Percentiles rank a stretch among this genome's conserved stretches.
Evolutionary conservation across 2,797 vertebrate species (phyloP).

Genomic region (Falco columbarius): DNA sequence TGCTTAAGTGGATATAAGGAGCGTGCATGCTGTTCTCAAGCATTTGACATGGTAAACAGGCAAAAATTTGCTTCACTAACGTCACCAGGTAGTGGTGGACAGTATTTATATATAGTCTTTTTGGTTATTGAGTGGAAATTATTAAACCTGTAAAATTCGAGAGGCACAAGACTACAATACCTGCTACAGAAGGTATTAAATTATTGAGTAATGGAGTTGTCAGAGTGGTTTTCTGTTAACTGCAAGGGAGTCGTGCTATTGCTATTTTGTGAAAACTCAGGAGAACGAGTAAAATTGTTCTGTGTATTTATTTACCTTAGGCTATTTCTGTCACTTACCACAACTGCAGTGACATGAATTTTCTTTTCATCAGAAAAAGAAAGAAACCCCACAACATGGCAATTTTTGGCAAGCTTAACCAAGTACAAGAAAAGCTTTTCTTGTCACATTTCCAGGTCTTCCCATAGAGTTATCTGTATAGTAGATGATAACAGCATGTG

Average conservation of each 20-base stretch:
- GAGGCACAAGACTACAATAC: not conserved
- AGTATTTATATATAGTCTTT: not conserved
- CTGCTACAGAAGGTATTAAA: not conserved
- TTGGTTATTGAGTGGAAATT: not conserved
- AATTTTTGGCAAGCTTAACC: slow-evolving; percentile 32
- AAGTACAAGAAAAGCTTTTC: slow-evolving; percentile 3
- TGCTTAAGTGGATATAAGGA: slow-evolving; percentile 45
- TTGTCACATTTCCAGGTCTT: slow-evolving; percentile 34
- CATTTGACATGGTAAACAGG: slow-evolving; percentile 1
- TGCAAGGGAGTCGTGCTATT: not conserved
- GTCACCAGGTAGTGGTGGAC: not conserved
- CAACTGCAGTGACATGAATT: not conserved
- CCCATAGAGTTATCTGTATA: not conserved
- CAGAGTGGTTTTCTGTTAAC: not conserved
- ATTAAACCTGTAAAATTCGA: not conserved
- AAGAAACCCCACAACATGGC: not conserved
- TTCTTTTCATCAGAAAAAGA: slow-evolving; percentile 28
- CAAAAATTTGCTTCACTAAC: not conserved
- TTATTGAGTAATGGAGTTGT: not conserved
- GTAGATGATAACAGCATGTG: not conserved
- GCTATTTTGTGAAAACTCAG: not conserved
- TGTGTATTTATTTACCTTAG: slow-evolving; percentile 16
- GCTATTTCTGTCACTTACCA: not conserved
- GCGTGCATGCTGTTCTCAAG: not conserved
- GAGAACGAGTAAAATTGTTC: not conserved